phyloP scores from a whole-genome alignment of 2,797 vertebrate genomes.

The Ptychadena robeensis region DNA sequence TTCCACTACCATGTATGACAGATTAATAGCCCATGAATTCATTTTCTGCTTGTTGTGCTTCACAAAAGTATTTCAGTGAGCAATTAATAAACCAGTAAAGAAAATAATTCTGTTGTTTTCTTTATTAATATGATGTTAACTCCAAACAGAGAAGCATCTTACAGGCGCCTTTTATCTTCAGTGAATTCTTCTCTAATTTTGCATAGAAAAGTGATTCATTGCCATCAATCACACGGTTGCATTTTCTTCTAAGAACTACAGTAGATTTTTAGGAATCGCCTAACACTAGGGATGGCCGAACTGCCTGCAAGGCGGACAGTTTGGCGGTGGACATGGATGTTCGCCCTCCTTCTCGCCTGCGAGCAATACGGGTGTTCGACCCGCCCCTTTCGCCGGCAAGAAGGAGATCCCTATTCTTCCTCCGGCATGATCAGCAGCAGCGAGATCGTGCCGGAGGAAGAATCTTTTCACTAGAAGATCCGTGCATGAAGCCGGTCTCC shows the following conservation, averaged over 20 bases:
- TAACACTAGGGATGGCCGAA: no score
- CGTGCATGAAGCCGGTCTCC: no score
- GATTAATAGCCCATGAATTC: slow-evolving; percentile 75
- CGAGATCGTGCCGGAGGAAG: no score
- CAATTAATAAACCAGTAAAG: slow-evolving; percentile 71
- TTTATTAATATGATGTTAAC: slow-evolving; percentile 69
- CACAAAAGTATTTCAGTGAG: slow-evolving; percentile 71
- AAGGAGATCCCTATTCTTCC: no score
- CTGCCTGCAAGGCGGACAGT: no score
- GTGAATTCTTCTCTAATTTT: slow-evolving; percentile 67
- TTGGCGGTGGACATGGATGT: no score
- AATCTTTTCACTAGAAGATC: no score
- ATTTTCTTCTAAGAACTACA: slow-evolving; percentile 7
- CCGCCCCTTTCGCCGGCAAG: no score
- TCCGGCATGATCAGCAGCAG: no score
- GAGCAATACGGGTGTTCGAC: no score
- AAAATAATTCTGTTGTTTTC: slow-evolving; percentile 71
- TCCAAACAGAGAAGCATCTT: slow-evolving; percentile 68
- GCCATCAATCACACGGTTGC: slow-evolving; percentile 57
- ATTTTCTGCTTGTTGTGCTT: slow-evolving; percentile 73
- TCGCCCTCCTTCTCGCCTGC: no score
- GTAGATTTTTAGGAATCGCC: slow-evolving; percentile 1
- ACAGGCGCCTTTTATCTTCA: slow-evolving; percentile 68
- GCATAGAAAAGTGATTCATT: slow-evolving; percentile 62
- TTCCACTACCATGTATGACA: slow-evolving; percentile 72